phyloP scores from a whole-genome alignment of 2,797 vertebrate genomes.

The Coregonus sp. region DNA sequence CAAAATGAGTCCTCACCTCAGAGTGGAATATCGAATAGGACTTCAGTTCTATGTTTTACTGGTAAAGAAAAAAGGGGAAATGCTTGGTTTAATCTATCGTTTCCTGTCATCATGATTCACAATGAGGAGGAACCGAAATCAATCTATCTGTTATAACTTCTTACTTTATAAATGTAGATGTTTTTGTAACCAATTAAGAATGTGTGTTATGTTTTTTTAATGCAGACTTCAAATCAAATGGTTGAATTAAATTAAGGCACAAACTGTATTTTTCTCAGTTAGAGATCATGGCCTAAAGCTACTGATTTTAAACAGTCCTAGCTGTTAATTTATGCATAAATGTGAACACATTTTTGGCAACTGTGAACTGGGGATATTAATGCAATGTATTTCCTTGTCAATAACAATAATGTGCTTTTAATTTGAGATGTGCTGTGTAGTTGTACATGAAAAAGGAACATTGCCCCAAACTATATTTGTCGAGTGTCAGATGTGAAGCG shows the following conservation, averaged over 20 bases:
- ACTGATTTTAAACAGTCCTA: conserved; percentile 68
- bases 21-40: not conserved
- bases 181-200: not conserved
- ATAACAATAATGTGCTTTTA: conserved; percentile 73
- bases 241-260: conserved; percentile 61
- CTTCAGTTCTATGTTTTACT: not conserved
- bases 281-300: conserved; percentile 69
- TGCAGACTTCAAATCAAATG: conserved; percentile 69
- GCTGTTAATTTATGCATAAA: conserved; percentile 77
- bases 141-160: not conserved
- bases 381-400: conserved; percentile 75
- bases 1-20: not conserved
- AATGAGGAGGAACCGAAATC: not conserved
- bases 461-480: conserved; percentile 75
- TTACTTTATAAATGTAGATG: not conserved
- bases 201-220: conserved; percentile 9
- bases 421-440: conserved; percentile 75
- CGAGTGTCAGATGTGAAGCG: conserved; percentile 68
- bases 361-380: conserved; percentile 75
- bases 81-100: not conserved
- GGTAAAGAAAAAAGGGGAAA: not conserved
- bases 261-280: conserved; percentile 59
- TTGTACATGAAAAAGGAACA: conserved; percentile 75
- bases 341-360: conserved; percentile 78
- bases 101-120: not conserved